phyloP scores from a whole-genome alignment of 2,797 vertebrate species.

The Carapus acus region DNA sequence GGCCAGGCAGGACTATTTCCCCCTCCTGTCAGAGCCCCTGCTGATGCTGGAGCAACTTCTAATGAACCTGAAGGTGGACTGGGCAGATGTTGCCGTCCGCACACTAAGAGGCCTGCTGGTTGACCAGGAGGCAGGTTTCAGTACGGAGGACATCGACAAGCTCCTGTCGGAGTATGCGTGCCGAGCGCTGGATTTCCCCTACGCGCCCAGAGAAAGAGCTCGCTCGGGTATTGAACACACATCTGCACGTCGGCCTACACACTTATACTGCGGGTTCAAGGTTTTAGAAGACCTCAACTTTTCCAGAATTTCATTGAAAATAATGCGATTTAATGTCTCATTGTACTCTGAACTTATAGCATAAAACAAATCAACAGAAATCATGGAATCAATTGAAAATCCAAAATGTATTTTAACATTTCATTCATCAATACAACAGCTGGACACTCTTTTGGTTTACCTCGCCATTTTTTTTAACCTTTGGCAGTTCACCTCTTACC shows the following conservation, averaged over 20 bases:
- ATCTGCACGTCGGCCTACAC: neutral
- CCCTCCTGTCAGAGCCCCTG: constrained; percentile 84
- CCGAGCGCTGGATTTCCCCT: constrained; percentile 90
- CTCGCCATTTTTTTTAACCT: no score
- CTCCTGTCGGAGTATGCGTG: constrained; percentile 84
- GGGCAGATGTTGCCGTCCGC: constrained; percentile 79
- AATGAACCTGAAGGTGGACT: constrained; percentile 98
- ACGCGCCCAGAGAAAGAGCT: constrained; percentile 76
- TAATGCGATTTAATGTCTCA: no score
- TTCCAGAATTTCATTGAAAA: no score
- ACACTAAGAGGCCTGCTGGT: constrained; percentile 79
- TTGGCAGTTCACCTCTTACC: no score
- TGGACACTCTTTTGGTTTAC: no score
- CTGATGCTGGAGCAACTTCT: constrained; percentile 95
- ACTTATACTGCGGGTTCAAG: neutral
- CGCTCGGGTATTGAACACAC: constrained; percentile 74
- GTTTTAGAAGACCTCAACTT: no score
- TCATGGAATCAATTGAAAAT: no score
- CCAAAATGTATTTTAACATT: no score
- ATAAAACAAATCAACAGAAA: no score
- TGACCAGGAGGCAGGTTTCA: constrained; percentile 78
- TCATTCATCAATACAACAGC: no score
- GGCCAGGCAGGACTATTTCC: constrained; percentile 81
- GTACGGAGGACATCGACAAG: constrained; percentile 75
- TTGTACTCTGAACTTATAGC: no score